Evolutionary conservation across 2,888 invertebrate species (phyloP).

Genomic region (Suillia variegata): DNA sequence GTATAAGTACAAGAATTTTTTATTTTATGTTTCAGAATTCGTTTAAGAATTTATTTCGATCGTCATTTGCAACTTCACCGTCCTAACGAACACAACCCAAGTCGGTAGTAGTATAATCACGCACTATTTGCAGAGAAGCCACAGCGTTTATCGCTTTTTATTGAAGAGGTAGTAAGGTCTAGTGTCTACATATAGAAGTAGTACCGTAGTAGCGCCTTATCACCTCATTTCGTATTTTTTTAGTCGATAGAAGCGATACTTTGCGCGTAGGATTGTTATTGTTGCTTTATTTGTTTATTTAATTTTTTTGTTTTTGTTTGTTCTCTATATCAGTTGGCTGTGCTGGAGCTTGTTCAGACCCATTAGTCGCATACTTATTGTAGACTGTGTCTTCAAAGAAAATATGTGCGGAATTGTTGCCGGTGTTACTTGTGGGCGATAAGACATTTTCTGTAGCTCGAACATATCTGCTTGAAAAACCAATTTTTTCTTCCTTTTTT

Average conservation of each 20-base stretch:
- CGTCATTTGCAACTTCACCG: too few species aligned
- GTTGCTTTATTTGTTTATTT: too few species aligned
- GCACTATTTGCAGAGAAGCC: constrained; percentile 34
- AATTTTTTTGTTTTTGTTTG: constrained; percentile 20
- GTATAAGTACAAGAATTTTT: too few species aligned
- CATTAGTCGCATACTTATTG: constrained; percentile 9
- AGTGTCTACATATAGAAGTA: too few species aligned
- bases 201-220: constrained; percentile 35
- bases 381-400: background rate
- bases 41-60: too few species aligned
- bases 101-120: constrained; percentile 21
- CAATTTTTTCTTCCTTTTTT: too few species aligned
- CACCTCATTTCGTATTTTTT: constrained; percentile 29
- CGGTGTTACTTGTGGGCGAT: too few species aligned
- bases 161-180: constrained; percentile 3
- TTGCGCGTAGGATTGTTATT: background rate
- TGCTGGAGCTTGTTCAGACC: constrained; percentile 11
- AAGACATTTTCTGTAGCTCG: too few species aligned
- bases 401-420: too few species aligned
- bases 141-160: constrained; percentile 33
- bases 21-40: too few species aligned
- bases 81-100: background rate
- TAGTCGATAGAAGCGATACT: constrained; percentile 11
- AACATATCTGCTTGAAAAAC: too few species aligned
- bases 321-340: constrained; percentile 19